Evolutionary conservation across 2,113 vertebrate species (phyloP), one percentile per base, ranked within the genome.

Genomic region (Asarcornis scutulata): DNA sequence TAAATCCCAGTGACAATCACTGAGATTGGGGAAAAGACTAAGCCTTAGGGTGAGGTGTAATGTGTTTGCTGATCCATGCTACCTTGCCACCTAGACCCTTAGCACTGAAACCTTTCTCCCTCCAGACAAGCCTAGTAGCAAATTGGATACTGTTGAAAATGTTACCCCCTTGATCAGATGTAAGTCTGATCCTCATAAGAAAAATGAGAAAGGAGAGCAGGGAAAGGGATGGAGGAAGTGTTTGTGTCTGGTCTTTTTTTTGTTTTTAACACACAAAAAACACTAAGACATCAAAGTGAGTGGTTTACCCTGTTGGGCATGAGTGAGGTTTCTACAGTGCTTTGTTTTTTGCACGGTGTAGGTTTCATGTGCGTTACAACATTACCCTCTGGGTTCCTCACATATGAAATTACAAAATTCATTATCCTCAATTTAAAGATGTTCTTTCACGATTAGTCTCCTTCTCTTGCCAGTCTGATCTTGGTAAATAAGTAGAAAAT

Each of bases 171-270:
- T 74, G 31, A 64, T 85, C 42, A 78, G 78, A 8, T 5, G 0
- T 6, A 0, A 40, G 36, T 59, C 80, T 77, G 55, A 68, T 91
- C 58, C 74, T 42, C 17, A 2, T 9, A 27, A 21, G 11, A 31
- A 75, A 83, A 26, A n/a, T 60, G 62, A 72, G 59, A 67, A 69
- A 63, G n/a, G 34, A 91, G 32, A 68, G 32, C 66, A 91, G 58
- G 15, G 38, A 83, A 79, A 64, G 32, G 62, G 89, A 68, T 44
- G 68, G 67, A 87, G 82, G 85, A 91, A 89, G 31, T 83, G 58
- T 64, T 89, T 83, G 15, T 50, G n/a, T 74, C 40, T 81, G 34
- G 27, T 59, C 59, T 91, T 91, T 58, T 58, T 38, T 76, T 91
- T 92, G 44, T 11, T 91, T 92, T 74, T 50, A 73, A 55, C 67